phyloP scores from a whole-genome alignment of 2,888 invertebrate genomes.

The Lottia scabra region DNA sequence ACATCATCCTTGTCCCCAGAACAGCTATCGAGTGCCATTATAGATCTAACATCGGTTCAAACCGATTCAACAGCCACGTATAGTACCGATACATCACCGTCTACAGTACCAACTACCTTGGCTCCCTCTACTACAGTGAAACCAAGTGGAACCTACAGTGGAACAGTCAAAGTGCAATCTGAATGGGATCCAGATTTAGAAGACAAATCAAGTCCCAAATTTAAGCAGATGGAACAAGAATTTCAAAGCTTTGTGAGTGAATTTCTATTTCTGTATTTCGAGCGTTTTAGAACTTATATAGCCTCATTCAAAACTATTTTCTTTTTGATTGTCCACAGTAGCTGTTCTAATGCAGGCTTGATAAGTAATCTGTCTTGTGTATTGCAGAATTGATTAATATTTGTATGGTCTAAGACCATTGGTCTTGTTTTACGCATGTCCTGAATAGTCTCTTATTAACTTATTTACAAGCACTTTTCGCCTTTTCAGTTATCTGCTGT shows the following conservation, averaged over 20 bases:
- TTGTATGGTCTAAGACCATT: too few relatives aligned
- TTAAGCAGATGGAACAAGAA: neutral
- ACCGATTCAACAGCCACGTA: conserved; percentile 1
- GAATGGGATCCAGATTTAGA: conserved; percentile 9
- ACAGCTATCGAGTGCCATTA: neutral
- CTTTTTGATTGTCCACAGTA: too few relatives aligned
- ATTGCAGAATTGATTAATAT: too few relatives aligned
- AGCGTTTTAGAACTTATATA: too few relatives aligned
- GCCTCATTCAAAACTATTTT: too few relatives aligned
- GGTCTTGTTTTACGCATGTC: too few relatives aligned
- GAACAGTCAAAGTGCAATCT: conserved; percentile 12
- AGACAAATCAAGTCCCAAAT: neutral
- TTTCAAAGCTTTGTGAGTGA: neutral
- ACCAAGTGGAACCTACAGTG: neutral
- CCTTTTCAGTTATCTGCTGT: conserved; percentile 13
- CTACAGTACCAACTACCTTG: neutral
- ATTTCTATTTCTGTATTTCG: too few relatives aligned
- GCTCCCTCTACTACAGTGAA: neutral
- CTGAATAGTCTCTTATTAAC: too few relatives aligned
- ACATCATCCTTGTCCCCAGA: neutral
- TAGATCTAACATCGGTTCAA: neutral
- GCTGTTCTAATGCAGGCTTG: too few relatives aligned
- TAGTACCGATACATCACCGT: conserved; percentile 2
- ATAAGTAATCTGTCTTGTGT: too few relatives aligned
- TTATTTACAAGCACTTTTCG: neutral